phyloP scores from a whole-genome alignment of 2,113 vertebrate genomes.

The Leiothrix lutea region DNA sequence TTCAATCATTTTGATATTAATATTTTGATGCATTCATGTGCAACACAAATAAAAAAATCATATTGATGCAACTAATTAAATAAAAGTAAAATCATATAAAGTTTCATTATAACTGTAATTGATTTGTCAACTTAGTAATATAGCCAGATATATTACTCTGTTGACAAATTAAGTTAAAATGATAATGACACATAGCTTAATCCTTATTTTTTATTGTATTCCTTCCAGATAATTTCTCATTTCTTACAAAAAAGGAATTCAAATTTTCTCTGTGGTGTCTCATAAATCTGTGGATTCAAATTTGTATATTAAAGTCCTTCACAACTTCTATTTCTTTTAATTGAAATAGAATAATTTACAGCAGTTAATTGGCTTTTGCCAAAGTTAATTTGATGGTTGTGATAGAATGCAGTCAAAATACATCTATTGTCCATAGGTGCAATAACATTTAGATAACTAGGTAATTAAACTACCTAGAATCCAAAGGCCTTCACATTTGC shows the following conservation, averaged over 20 bases:
- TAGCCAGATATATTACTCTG: slow-evolving; percentile 63
- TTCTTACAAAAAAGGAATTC: slow-evolving; percentile 22
- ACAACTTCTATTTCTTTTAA: slow-evolving; percentile 70
- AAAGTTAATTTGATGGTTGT: slow-evolving; percentile 73
- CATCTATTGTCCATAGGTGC: slow-evolving; percentile 5
- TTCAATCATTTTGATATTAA: slow-evolving; percentile 72
- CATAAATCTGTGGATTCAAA: slow-evolving; percentile 57
- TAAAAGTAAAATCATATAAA: slow-evolving; percentile 72
- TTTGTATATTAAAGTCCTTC: slow-evolving; percentile 57
- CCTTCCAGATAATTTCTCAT: slow-evolving; percentile 66
- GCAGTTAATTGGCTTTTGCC: slow-evolving; percentile 71
- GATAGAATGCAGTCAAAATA: slow-evolving; percentile 56
- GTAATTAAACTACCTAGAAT: slow-evolving; percentile 45
- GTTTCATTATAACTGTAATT: slow-evolving; percentile 75
- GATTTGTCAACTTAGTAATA: slow-evolving; percentile 69
- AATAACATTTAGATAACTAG: slow-evolving; percentile 56
- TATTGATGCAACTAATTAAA: slow-evolving; percentile 73
- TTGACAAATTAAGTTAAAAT: slow-evolving; percentile 76
- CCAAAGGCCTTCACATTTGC: background rate
- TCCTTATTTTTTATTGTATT: slow-evolving; percentile 67
- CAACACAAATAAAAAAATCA: slow-evolving; percentile 30
- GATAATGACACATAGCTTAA: slow-evolving; percentile 52
- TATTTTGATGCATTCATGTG: slow-evolving; percentile 65
- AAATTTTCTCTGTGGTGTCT: slow-evolving; percentile 37
- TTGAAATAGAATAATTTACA: slow-evolving; percentile 74